These are phyloP conservation scores for Pocillopora damicornis DNA, from an alignment of 64 coral and sea anemone species.

Conservation along the genomic window DNA sequence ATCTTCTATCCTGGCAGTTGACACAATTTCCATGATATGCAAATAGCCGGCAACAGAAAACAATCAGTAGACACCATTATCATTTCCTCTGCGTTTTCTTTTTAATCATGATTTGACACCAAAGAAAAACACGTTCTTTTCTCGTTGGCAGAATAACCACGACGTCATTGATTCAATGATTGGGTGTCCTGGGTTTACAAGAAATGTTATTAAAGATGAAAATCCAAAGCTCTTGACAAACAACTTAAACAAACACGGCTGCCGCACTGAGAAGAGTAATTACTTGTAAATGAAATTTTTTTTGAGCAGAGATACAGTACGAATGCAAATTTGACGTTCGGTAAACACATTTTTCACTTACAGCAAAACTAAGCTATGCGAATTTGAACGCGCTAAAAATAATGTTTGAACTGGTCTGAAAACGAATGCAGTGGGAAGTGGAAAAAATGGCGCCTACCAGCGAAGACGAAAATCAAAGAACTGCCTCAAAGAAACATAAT, in stretches of 20 bases:
- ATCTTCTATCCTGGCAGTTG: background rate
- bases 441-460: background rate
- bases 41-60: background rate
- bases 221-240: conserved; percentile 19
- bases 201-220: conserved; percentile 14
- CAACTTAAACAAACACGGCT: conserved; percentile 8
- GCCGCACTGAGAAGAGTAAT: conserved; percentile 31
- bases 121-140: background rate
- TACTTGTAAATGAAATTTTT: conserved; percentile 20
- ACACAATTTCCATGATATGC: conserved; percentile 9
- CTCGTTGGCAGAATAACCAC: background rate
- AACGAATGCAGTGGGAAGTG: background rate
- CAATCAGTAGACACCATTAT: conserved; percentile 9
- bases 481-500: background rate
- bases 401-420: background rate
- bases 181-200: background rate
- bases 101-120: background rate
- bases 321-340: conserved; percentile 13
- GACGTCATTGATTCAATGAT: background rate
- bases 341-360: conserved; percentile 2
- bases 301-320: background rate
- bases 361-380: background rate
- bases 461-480: background rate
- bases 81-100: background rate
- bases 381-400: background rate